These are phyloP conservation scores for Paraplagusia blochii DNA, from an alignment of 2,113 vertebrate genomes.

Conservation along the genomic window DNA sequence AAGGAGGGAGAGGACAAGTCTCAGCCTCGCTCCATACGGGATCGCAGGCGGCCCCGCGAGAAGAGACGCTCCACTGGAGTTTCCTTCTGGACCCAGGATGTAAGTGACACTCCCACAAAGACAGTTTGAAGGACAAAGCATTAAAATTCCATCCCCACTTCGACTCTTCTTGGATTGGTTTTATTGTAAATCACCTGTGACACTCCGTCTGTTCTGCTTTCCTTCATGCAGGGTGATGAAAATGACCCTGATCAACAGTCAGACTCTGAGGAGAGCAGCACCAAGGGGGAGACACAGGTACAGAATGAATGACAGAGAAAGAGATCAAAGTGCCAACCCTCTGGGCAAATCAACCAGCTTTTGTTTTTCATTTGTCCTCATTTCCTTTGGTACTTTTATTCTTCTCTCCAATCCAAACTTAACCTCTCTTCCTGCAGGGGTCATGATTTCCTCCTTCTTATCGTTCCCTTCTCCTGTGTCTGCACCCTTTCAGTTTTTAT, in stretches of 20 bases:
- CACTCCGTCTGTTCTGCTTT: not conserved
- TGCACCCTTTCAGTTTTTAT: conserved; percentile 23
- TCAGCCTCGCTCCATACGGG: conserved; percentile 92
- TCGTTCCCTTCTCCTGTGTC: conserved; percentile 8
- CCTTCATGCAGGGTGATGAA: conserved; percentile 86
- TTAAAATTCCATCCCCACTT: conserved; percentile 6
- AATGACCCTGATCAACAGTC: conserved; percentile 93
- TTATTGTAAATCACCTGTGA: not conserved
- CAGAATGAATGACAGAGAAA: too few relatives aligned
- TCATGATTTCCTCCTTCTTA: conserved; percentile 24
- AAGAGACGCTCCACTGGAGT: conserved; percentile 95
- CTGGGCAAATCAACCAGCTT: not conserved
- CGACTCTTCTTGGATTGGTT: conserved; percentile 12
- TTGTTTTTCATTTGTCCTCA: not conserved
- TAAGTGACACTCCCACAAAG: conserved; percentile 57
- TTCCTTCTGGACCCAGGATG: conserved; percentile 91
- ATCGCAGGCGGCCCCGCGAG: conserved; percentile 92
- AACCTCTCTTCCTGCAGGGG: too few relatives aligned
- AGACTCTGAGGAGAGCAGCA: conserved; percentile 89
- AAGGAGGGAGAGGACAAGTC: conserved; percentile 94
- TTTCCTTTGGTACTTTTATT: not conserved
- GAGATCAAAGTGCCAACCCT: too few relatives aligned
- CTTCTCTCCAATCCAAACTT: not conserved
- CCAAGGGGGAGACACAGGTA: conserved; percentile 89
- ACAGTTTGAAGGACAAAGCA: too few relatives aligned